Base-by-base conservation (phyloP, 2,113 vertebrate species). In the Jacana jacana region DNA sequence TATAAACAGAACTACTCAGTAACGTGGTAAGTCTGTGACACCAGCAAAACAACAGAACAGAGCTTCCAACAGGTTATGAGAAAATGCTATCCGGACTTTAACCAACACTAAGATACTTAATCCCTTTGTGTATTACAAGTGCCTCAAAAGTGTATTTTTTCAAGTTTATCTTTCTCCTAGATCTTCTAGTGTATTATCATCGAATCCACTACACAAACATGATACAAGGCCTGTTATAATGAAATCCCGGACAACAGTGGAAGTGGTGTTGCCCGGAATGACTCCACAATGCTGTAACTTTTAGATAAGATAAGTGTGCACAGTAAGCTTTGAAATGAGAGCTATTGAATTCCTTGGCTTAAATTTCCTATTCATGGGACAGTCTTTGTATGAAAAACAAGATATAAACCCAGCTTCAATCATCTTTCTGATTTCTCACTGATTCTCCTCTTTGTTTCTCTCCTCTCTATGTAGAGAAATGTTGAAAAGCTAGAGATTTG, bases 11-110 rank as follows among this genome's bases (percentile, higher is more conserved):
- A 93, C 91, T 71, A 86, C 46, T 61, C 58, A 85, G 79, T 65
- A 91, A 66, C 35, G 17, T 37, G 20, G 58, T 60, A 81, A 71
- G 33, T 70, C 82, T 88, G 61, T 39, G 49, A 78, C n/a, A 72
- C 40, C n/a, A 90, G 64, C 15, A 87, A 60, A 89, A 42, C 82
- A 95, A 81, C 48, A 91, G 81, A 93, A 75, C 61, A 86, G 65
- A 88, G 42, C 48, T 94, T 88, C 63, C 72, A 60, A n/a, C 37
- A 91, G 69, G 80, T 96, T 96, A 95, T 93, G 92, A 95, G 95
- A 95, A 96, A 97, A 93, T 73, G 39, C 6, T 82, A 23, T 55
- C 69, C 73, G 52, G 39, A 23, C 51, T 77, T 78, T 69, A 79
- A 73, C 64, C 39, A 49, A 20, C 49, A 35, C 54, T 55, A 61